These are phyloP conservation scores for Thripadectes ignobilis DNA, from an alignment of 2,797 vertebrate species.

Conservation along the genomic window DNA sequence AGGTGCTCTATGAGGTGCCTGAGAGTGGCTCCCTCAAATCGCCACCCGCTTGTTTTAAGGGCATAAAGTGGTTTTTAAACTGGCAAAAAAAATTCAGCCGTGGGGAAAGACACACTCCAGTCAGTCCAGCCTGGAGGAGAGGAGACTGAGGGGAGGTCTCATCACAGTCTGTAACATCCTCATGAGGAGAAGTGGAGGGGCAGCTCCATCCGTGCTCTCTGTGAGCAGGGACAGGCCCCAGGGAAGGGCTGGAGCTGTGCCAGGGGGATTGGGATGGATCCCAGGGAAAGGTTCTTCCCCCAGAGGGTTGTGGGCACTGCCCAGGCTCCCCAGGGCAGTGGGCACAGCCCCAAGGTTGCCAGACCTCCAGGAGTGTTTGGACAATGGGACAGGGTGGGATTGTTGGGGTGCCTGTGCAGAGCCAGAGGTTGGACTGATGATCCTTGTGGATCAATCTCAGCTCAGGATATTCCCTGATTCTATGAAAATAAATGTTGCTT, in stretches of 20 bases:
- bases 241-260: accelerated
- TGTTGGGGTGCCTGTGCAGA: not conserved
- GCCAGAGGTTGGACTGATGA: not conserved
- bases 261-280: accelerated
- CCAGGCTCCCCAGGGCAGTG: not conserved
- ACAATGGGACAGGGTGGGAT: accelerated
- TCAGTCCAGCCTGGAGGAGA: not conserved
- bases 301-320: not conserved
- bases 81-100: accelerated
- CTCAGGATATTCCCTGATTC: not conserved
- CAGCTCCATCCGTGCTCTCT: accelerated
- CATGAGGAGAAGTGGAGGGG: accelerated
- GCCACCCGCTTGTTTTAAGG: accelerated
- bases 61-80: accelerated
- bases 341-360: not conserved
- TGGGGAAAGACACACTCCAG: accelerated
- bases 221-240: not conserved
- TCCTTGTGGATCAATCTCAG: not conserved
- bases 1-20: accelerated
- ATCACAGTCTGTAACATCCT: accelerated
- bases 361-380: not conserved
- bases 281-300: not conserved
- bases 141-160: not conserved
- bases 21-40: accelerated
- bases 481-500: not conserved